These are phyloP conservation scores for Schrankia costaestrigalis DNA, from an alignment of 2,888 invertebrate species.

Conservation along the genomic window DNA sequence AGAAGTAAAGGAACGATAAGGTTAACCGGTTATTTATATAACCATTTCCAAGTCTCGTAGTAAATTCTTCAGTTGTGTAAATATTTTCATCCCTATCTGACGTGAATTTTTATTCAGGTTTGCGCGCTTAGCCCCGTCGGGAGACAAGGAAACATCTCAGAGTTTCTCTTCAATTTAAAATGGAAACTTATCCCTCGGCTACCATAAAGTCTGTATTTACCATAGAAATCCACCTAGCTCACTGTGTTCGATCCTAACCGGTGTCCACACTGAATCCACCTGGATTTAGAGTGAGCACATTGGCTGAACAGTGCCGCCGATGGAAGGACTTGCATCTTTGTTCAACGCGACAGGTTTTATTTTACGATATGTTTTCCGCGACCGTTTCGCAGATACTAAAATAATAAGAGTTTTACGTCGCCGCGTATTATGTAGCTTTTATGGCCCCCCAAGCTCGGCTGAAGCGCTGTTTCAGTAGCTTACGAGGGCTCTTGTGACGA, in stretches of 20 bases:
- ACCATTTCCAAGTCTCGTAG: constrained; percentile 45
- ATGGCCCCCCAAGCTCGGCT: constrained; percentile 67
- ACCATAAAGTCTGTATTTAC: constrained; percentile 79
- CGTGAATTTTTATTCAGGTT: constrained; percentile 73
- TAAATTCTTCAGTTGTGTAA: constrained; percentile 63
- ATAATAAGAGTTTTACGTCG: constrained; percentile 78
- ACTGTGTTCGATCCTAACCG: constrained; percentile 68
- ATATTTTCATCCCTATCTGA: constrained; percentile 70
- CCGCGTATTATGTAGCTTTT: constrained; percentile 78
- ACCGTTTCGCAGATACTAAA: constrained; percentile 78
- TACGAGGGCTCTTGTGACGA: constrained; percentile 74
- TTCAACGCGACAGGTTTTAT: constrained; percentile 66
- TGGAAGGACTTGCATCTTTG: constrained; percentile 54
- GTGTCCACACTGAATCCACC: constrained; percentile 73
- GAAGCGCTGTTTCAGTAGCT: constrained; percentile 74
- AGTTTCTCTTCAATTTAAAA: constrained; percentile 78
- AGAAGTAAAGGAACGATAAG: constrained; percentile 27
- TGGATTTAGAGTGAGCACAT: constrained; percentile 68
- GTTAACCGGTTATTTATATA: constrained; percentile 49
- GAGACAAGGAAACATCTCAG: constrained; percentile 74
- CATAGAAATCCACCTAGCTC: constrained; percentile 74
- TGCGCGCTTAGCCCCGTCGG: constrained; percentile 56
- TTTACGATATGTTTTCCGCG: constrained; percentile 76
- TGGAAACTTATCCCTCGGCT: constrained; percentile 78
- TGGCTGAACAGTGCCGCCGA: constrained; percentile 53